Conservation (phyloP, 2,888 invertebrate species). For the Tenthredo mesomela region DNA sequence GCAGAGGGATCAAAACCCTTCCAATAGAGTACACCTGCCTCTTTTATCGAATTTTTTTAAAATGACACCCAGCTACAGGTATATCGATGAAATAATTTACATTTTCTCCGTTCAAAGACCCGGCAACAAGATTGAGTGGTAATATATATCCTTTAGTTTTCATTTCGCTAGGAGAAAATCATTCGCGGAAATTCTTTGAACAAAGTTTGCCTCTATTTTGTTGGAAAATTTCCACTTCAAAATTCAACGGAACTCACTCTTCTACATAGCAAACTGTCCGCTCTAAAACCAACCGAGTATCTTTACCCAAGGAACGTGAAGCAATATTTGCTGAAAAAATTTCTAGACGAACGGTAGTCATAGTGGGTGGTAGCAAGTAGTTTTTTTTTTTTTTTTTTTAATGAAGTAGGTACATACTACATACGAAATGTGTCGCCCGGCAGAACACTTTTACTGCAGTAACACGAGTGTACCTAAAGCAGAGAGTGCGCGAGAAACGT, state of each 20-base stretch:
- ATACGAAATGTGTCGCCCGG: background rate
- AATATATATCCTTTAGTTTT: background rate
- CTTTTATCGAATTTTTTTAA: conserved; percentile 24
- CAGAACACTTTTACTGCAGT: background rate
- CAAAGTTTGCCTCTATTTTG: background rate
- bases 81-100: conserved; percentile 35
- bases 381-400: background rate
- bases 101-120: background rate
- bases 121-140: background rate
- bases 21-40: conserved; percentile 44
- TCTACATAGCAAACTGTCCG: background rate
- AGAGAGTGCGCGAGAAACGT: background rate
- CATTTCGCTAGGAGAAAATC: background rate
- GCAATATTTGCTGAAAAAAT: conserved; percentile 44
- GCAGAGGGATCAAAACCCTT: conserved; percentile 26
- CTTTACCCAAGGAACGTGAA: conserved; percentile 34
- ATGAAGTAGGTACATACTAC: background rate
- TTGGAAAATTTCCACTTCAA: background rate
- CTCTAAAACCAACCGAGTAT: conserved; percentile 16
- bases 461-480: no score
- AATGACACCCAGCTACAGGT: background rate
- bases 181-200: background rate
- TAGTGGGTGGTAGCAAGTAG: background rate
- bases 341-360: conserved; percentile 25
- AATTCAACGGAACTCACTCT: background rate